phyloP scores from a whole-genome alignment of 2,797 vertebrate species.

The Allobates femoralis region DNA sequence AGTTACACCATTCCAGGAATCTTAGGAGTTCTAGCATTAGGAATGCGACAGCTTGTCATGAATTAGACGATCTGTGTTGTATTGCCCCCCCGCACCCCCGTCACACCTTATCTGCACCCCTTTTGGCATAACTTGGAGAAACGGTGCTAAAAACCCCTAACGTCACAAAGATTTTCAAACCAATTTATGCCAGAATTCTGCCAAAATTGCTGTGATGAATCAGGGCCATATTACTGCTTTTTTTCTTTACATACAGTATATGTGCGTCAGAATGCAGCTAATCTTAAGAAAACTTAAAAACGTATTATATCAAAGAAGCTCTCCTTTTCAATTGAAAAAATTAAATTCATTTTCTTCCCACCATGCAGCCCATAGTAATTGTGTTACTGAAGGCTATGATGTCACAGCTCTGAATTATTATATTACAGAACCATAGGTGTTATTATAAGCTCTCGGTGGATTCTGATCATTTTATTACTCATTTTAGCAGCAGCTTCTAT shows the following conservation, averaged over 20 bases:
- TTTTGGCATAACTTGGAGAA: too few species aligned
- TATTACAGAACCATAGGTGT: slow-evolving; percentile 38
- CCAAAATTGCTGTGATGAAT: too few species aligned
- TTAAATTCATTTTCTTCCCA: slow-evolving; percentile 56
- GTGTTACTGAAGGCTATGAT: slow-evolving; percentile 38
- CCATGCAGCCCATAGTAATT: slow-evolving; percentile 52
- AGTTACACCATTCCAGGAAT: too few species aligned
- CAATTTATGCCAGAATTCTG: too few species aligned
- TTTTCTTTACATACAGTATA: background rate
- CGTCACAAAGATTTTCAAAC: too few species aligned
- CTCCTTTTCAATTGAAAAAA: slow-evolving; percentile 21
- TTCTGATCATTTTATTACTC: background rate
- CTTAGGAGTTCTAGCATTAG: too few species aligned
- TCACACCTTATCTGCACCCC: too few species aligned
- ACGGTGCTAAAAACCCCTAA: too few species aligned
- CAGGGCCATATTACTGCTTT: too few species aligned
- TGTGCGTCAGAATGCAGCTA: background rate
- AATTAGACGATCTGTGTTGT: too few species aligned
- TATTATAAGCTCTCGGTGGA: slow-evolving; percentile 6
- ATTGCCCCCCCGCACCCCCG: too few species aligned
- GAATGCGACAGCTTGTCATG: too few species aligned
- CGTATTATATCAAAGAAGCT: background rate
- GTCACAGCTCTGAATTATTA: slow-evolving; percentile 51
- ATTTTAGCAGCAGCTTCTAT: background rate
- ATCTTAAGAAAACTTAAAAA: background rate